Percentiles rank a stretch among this genome's conserved stretches.
Conservation (phyloP, 1,140 invertebrate genomes). For the Drosophila ananassae region DNA sequence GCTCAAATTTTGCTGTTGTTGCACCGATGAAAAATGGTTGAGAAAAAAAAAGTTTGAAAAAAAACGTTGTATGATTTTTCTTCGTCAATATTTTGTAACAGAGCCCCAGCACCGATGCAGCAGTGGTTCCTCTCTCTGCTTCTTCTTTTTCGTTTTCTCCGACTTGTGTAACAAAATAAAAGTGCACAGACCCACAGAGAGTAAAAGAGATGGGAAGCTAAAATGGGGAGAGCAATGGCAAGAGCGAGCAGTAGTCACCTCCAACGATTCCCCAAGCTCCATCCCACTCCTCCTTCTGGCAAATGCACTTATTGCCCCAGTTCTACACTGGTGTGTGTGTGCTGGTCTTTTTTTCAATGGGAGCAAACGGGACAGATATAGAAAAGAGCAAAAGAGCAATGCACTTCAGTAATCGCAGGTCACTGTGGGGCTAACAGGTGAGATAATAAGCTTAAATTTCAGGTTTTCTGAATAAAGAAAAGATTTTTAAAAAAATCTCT, state of each 20-base stretch:
- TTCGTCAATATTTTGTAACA: slow-evolving; percentile 84
- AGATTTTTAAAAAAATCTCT: too few species aligned
- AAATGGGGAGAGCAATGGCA: background rate
- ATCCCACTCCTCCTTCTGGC: slow-evolving; percentile 7
- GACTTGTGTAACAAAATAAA: slow-evolving; percentile 66
- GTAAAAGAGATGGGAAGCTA: slow-evolving; percentile 15
- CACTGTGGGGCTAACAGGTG: slow-evolving; percentile 31
- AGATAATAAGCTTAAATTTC: background rate
- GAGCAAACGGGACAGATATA: slow-evolving; percentile 23
- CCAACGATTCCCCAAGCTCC: slow-evolving; percentile 15
- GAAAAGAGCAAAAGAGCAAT: slow-evolving; percentile 42
- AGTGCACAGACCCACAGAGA: slow-evolving; percentile 47
- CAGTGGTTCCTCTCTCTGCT: slow-evolving; percentile 32
- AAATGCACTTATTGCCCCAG: slow-evolving; percentile 37
- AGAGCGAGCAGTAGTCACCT: slow-evolving; percentile 27
- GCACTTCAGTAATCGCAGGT: slow-evolving; percentile 36
- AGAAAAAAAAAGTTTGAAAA: slow-evolving; percentile 80
- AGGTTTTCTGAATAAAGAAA: too few species aligned
- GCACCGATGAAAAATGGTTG: slow-evolving; percentile 80
- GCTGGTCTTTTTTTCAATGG: slow-evolving; percentile 22
- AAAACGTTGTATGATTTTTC: slow-evolving; percentile 84
- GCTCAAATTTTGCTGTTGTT: slow-evolving; percentile 19
- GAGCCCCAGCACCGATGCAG: slow-evolving; percentile 64
- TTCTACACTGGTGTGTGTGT: slow-evolving; percentile 13
- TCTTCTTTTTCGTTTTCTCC: background rate